phyloP scores from a whole-genome alignment of 2,113 vertebrate species.

The Anhinga rufa region DNA sequence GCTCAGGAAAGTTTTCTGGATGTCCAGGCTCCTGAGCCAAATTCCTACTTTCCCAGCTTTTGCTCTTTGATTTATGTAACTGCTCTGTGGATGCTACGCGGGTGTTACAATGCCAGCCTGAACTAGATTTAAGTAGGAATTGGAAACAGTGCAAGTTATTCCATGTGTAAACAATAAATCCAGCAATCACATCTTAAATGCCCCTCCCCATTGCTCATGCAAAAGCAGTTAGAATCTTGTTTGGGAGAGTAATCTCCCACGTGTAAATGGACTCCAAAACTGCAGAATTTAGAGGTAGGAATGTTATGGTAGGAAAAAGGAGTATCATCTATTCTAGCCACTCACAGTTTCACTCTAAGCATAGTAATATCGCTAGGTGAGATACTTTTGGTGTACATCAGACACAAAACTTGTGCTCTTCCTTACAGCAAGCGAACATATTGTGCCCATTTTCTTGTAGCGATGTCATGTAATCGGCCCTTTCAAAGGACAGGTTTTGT shows the following conservation, averaged over 20 bases:
- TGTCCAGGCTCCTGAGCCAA: not conserved
- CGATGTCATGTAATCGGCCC: rapidly evolving
- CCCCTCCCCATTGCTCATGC: not conserved
- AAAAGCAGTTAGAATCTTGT: not conserved
- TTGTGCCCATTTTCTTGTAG: not conserved
- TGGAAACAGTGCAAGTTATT: not conserved
- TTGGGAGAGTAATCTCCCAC: not conserved
- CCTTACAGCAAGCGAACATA: not conserved
- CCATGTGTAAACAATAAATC: not conserved
- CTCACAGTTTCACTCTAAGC: not conserved
- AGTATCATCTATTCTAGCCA: rapidly evolving
- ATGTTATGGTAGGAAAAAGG: not conserved
- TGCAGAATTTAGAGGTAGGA: not conserved
- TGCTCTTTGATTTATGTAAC: not conserved
- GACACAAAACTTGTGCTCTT: not conserved
- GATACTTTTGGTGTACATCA: not conserved
- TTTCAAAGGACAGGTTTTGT: not conserved
- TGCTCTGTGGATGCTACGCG: not conserved
- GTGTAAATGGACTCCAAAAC: not conserved
- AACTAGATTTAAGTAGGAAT: not conserved
- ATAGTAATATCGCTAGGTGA: not conserved
- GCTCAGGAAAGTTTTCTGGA: not conserved
- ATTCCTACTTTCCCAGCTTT: not conserved
- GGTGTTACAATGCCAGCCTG: not conserved
- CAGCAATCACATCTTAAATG: not conserved